Evolutionary conservation across 1,140 invertebrate genomes (phyloP).

Genomic region (Lasaia peninsularis): DNA sequence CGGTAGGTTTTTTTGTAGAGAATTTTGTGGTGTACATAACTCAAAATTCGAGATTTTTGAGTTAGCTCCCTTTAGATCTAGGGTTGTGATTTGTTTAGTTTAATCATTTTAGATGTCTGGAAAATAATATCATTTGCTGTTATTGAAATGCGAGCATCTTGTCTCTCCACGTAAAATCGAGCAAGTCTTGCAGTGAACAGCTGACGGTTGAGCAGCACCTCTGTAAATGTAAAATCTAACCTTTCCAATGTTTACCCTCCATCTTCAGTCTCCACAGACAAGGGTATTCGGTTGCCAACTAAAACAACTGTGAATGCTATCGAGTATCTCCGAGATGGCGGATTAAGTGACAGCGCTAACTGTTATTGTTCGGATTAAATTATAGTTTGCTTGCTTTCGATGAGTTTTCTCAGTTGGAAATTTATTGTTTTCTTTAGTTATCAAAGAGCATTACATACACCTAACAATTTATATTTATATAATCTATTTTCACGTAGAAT

Average conservation of each 20-base stretch:
- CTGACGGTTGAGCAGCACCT: neutral
- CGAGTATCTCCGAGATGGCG: neutral
- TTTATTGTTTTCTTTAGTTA: neutral
- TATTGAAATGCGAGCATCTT: too few relatives aligned
- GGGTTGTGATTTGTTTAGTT: too few relatives aligned
- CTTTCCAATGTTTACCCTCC: slow-evolving; percentile 6
- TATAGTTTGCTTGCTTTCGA: neutral
- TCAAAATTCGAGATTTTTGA: too few relatives aligned
- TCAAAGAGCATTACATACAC: too few relatives aligned
- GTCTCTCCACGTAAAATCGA: too few relatives aligned
- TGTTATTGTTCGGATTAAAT: slow-evolving; percentile 5
- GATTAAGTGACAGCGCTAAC: slow-evolving; percentile 4
- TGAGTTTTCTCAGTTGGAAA: neutral
- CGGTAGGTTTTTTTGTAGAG: too few relatives aligned
- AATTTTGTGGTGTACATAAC: too few relatives aligned
- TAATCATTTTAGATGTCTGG: too few relatives aligned
- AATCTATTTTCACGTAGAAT: too few relatives aligned
- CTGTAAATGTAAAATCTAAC: slow-evolving; percentile 10
- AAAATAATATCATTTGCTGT: too few relatives aligned
- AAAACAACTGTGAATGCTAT: neutral
- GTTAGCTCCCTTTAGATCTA: too few relatives aligned
- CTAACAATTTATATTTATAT: too few relatives aligned
- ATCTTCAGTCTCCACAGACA: slow-evolving; percentile 1
- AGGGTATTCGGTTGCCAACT: slow-evolving; percentile 9
- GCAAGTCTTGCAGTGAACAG: neutral